A percentile compares a stretch with the other conserved stretches of the same genome.
Evolutionary conservation across 2,888 invertebrate genomes (phyloP).

Genomic region (Ennomos fuscantarius): DNA sequence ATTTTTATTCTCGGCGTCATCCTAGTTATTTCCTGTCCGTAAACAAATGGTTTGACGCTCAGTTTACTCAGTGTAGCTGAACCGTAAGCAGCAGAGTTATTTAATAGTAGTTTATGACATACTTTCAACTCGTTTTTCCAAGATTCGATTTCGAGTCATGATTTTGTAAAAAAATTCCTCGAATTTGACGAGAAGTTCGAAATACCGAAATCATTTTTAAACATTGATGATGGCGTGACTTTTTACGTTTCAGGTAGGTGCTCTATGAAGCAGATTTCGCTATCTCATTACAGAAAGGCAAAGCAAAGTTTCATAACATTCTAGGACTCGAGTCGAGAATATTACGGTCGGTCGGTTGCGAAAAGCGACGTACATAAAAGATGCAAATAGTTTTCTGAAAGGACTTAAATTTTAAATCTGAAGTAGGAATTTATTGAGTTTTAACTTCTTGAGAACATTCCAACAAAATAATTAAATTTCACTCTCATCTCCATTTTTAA

Average conservation of each 20-base stretch:
- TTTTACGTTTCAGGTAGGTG: slow-evolving; percentile 2
- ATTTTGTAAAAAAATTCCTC: slow-evolving; percentile 1
- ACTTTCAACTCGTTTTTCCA: slow-evolving; percentile 42
- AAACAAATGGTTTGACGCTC: slow-evolving; percentile 40
- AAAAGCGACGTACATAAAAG: slow-evolving; percentile 13
- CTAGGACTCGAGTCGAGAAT: slow-evolving; percentile 16
- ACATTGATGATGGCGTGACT: slow-evolving; percentile 8
- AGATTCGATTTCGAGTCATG: slow-evolving; percentile 36
- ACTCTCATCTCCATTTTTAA: too few species aligned
- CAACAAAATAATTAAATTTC: too few species aligned
- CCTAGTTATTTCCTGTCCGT: slow-evolving; percentile 46
- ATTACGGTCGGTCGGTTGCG: slow-evolving; percentile 1
- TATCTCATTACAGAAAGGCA: slow-evolving; percentile 21
- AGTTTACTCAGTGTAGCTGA: slow-evolving; percentile 35
- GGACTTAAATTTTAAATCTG: slow-evolving; percentile 14
- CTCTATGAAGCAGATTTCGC: slow-evolving; percentile 21
- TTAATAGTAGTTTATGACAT: slow-evolving; percentile 37
- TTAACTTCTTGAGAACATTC: too few species aligned
- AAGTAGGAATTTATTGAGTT: slow-evolving; percentile 5
- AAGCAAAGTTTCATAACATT: slow-evolving; percentile 18
- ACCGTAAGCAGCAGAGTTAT: slow-evolving; percentile 37
- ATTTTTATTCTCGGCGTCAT: slow-evolving; percentile 34
- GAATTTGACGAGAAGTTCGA: slow-evolving; percentile 6
- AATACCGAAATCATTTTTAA: slow-evolving; percentile 11
- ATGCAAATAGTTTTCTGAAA: slow-evolving; percentile 21